Evolutionary conservation across 2,888 invertebrate species (phyloP), one percentile per base, ranked within the genome.

Genomic region (Deilephila elpenor): DNA sequence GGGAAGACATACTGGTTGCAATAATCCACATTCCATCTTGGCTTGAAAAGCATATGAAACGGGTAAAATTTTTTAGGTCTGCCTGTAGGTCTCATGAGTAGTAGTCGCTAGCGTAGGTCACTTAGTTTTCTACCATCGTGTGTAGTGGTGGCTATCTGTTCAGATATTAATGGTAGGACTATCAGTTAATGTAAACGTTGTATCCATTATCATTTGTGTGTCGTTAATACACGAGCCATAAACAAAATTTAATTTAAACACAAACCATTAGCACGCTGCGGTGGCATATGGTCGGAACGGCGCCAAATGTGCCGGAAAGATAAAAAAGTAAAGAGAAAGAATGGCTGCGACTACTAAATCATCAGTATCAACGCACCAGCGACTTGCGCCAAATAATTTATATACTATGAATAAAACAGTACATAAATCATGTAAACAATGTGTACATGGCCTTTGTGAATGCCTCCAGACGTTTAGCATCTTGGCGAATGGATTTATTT

Each of bases 261-360:
- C 67, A 67, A 51, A 51, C 37, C 67, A 67, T 67, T 67, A 67
- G 67, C 64, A 67, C 64, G 64, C 44, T 51, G 61, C 67, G 51
- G 61, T 19, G 61, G 67, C 67, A 67, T 67, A 67, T 67, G 67
- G 44, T 67, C 71, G 73, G 75, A 72, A 72, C 74, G 73, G 74
- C 77, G 78, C 77, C 80, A 83, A 85, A 84, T 86, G 85, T 86
- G 75, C 80, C 79, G 84, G 83, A 86, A 86, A 86, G 86, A 86
- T 86, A 85, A 86, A 84, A 78, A 79, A 81, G 80, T 79, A 81
- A 82, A 80, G 79, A 78, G 78, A 82, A 80, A 79, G 81, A 80
- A 80, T 78, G 76, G 78, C 78, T 53, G 71, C 37, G 51, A 51
- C 17, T 67, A 37, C 67, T 67, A 67, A 67, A 71, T 71, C 60